Base-by-base conservation (phyloP, 2,113 vertebrate species). In the Nothocercus julius region DNA sequence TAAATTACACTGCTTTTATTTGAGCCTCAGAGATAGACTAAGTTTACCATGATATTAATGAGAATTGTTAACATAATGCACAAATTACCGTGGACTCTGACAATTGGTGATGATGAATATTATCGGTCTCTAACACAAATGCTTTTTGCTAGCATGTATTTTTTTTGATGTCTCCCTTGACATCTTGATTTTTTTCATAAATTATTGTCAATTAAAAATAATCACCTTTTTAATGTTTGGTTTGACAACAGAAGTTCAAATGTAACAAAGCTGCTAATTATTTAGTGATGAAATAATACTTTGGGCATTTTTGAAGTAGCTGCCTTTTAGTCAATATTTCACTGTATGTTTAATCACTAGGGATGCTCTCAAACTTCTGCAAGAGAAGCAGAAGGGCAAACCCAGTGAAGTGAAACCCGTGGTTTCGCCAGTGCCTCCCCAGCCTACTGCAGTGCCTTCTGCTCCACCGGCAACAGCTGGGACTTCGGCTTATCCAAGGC, bases 281-380 rank as follows among this genome's bases (percentile, higher is more conserved):
- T 28, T 49, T 34, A 89, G 12, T 47, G 22, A 68, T 67, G 18
- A 8, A 63, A 54, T 36, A 58, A 54, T 62, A 14, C 16, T 79
- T 70, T 1, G 4, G 7, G 63, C 59, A 15, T 63, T 66, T 56
- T 51, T 53, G 18, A 78, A 40, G 2, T 42, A 21, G 22, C 44
- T 74, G 93, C 87, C 82, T 85, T 89, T 49, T 49, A 21, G 77
- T 92, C 24, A 75, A 4, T 49, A 20, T 92, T 91, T 79, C 40
- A 44, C 44, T 96, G 16, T 81, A 18, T 79, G 13, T 96, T 85
- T 94, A 73, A 82, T 95, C 45, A 72, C 68, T 96, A 99, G 99
- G 96, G 99, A 99, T 97, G 99, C 98, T 47, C 97, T 99, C 81
- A 98, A 97, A 82, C 98, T 99, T 94, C 93, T 99, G 88, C 98